Percentiles rank a stretch among this genome's conserved stretches.
These are phyloP conservation scores for Eurystomus gularis DNA, from an alignment of 2,113 vertebrate species.

Conservation along the genomic window DNA sequence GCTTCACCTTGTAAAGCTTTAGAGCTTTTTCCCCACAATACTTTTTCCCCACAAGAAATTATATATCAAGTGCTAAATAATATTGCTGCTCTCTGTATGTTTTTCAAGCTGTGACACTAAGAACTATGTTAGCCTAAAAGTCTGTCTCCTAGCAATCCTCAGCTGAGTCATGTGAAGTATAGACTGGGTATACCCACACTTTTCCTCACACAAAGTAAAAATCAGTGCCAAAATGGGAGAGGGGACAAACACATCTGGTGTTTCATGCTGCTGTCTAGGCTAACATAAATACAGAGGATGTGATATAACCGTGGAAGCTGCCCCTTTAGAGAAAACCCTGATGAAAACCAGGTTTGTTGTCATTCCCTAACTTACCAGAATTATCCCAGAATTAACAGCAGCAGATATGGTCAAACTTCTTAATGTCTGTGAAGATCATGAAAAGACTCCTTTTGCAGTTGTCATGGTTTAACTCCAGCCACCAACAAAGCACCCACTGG, in stretches of 20 bases:
- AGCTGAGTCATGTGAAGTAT: neutral
- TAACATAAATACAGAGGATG: neutral
- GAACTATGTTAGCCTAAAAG: neutral
- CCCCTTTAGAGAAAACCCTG: neutral
- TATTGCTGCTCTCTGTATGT: neutral
- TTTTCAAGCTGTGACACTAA: neutral
- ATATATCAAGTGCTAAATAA: neutral
- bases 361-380: neutral
- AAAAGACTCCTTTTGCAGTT: neutral
- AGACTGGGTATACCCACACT: neutral
- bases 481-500: neutral
- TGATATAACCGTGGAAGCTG: neutral
- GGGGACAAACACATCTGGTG: neutral
- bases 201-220: rapidly evolving
- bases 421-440: rapidly evolving
- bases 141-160: neutral
- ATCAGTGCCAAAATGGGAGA: neutral
- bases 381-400: neutral
- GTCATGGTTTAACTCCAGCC: neutral
- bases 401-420: neutral
- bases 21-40: too few relatives aligned
- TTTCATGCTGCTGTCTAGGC: neutral
- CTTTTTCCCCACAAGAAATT: too few relatives aligned
- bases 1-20: neutral
- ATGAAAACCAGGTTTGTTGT: neutral